These are phyloP conservation scores for Galleria mellonella DNA, from an alignment of 1,140 invertebrate species.

Conservation along the genomic window DNA sequence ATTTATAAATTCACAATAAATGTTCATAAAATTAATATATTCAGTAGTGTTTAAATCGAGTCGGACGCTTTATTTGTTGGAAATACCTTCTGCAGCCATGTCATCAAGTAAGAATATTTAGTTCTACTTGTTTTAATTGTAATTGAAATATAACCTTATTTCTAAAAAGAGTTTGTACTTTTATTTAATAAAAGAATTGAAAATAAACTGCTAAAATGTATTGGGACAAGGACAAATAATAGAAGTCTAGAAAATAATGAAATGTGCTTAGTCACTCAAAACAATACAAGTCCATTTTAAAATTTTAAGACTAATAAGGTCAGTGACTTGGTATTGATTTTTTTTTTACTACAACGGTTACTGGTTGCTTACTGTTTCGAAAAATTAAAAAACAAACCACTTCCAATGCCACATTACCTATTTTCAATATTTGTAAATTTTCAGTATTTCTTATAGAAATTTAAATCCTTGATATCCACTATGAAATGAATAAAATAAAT, in stretches of 20 bases:
- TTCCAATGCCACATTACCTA: too few relatives aligned
- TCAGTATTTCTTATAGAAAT: too few relatives aligned
- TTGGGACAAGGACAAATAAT: too few relatives aligned
- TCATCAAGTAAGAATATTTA: constrained; percentile 13
- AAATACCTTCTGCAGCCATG: constrained; percentile 16
- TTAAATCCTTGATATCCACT: neutral
- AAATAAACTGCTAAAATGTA: neutral
- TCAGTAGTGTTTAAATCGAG: constrained; percentile 9
- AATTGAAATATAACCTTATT: constrained; percentile 11
- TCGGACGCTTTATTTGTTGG: constrained; percentile 8
- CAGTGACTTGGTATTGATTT: too few relatives aligned
- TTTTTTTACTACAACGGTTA: too few relatives aligned
- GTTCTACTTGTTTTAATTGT: neutral
- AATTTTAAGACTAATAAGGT: too few relatives aligned
- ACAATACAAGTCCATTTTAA: too few relatives aligned
- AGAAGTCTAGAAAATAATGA: too few relatives aligned
- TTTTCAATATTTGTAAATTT: too few relatives aligned
- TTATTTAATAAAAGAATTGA: neutral
- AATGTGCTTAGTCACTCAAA: too few relatives aligned
- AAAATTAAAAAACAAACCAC: too few relatives aligned
- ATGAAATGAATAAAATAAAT: constrained; percentile 25
- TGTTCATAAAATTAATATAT: constrained; percentile 19
- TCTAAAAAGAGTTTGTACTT: neutral
- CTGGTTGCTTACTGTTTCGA: too few relatives aligned
- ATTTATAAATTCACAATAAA: constrained; percentile 10